Base-by-base conservation (phyloP, 2,113 vertebrate genomes). In the Tachuris rubrigastra region DNA sequence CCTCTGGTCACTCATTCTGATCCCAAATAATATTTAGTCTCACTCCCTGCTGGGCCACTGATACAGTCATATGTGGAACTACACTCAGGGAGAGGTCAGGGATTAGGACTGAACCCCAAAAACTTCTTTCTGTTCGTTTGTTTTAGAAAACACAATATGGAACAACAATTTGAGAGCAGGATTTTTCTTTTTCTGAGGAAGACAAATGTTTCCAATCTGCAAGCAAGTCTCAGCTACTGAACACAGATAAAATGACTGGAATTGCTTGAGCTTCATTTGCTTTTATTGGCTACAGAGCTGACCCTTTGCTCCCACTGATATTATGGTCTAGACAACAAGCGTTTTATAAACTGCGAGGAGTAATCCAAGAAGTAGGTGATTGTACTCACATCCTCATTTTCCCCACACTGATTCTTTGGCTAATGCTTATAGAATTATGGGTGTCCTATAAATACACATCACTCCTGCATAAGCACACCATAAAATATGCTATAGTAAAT, bases 331-430 rank as follows among this genome's bases (percentile, higher is more conserved):
- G 39, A 85, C 69, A 96, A 18, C 18, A 72, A 87, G 69, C 60
- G 20, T 87, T 95, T 94, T 89, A 85, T 74, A 80, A 89, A 63
- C 44, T 80, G 33, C 25, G 42, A 95, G 31, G 22, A 53, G 47
- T 74, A 92, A 93, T 71, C 42, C 33, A 80, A 94, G 46, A 80
- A 82, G 42, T 47, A 74, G 46, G 33, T 80, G 78, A 83, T 65
- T 0, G 2, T 47, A 84, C 23, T 77, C 30, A 44, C 56, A 60
- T 67, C 18, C 56, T 83, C 30, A 37, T 71, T 91, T 89, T 30
- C 68, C 35, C 37, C 44, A 55, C 50, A 33, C 35, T 42, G 46
- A 63, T 69, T 74, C 75, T 85, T 74, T 86, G 68, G 42, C 19
- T 80, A 66, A 46, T 13, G 35, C 39, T 77, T 63, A 21, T 15